Percentiles rank a stretch among this genome's conserved stretches.
phyloP scores from a whole-genome alignment of 2,888 invertebrate genomes.

The Adineta ricciae region DNA sequence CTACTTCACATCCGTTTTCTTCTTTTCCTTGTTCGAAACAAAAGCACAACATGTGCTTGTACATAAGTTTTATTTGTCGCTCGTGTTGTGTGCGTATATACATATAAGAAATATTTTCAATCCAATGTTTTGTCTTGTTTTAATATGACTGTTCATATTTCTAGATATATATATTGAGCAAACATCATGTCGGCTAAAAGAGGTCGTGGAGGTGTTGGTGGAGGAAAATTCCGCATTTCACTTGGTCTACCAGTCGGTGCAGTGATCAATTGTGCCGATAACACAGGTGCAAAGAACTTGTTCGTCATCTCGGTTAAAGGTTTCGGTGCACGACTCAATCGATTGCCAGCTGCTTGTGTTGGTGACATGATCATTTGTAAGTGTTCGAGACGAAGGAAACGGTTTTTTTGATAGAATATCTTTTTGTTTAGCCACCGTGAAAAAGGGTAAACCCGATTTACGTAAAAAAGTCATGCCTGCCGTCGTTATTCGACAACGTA shows the following conservation, averaged over 20 bases:
- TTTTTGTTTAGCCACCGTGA: slow-evolving; percentile 67
- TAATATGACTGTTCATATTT: background rate
- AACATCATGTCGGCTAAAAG: slow-evolving; percentile 15
- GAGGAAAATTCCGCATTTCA: slow-evolving; percentile 98
- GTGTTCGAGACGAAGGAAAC: too few species aligned
- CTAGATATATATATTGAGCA: background rate
- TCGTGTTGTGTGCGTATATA: background rate
- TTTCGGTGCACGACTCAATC: slow-evolving; percentile 89
- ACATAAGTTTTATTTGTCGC: background rate
- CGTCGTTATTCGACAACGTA: slow-evolving; percentile 92
- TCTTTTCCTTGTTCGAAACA: background rate
- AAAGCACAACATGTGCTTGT: background rate
- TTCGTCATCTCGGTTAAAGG: slow-evolving; percentile 98
- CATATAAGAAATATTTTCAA: background rate
- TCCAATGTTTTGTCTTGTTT: background rate
- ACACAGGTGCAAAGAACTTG: slow-evolving; percentile 96
- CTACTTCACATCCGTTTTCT: background rate
- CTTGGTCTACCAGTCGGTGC: slow-evolving; percentile 98
- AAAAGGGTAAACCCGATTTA: slow-evolving; percentile 98
- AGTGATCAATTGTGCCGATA: slow-evolving; percentile 98
- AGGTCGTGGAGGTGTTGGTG: slow-evolving; percentile 91
- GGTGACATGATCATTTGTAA: slow-evolving; percentile 86
- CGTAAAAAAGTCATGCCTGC: slow-evolving; percentile 88
- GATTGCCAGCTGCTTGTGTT: slow-evolving; percentile 88
- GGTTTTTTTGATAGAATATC: too few species aligned